Percentiles rank a stretch among this genome's conserved stretches.
Evolutionary conservation across 2,113 vertebrate genomes (phyloP).

Genomic region (Dipodomys merriami): DNA sequence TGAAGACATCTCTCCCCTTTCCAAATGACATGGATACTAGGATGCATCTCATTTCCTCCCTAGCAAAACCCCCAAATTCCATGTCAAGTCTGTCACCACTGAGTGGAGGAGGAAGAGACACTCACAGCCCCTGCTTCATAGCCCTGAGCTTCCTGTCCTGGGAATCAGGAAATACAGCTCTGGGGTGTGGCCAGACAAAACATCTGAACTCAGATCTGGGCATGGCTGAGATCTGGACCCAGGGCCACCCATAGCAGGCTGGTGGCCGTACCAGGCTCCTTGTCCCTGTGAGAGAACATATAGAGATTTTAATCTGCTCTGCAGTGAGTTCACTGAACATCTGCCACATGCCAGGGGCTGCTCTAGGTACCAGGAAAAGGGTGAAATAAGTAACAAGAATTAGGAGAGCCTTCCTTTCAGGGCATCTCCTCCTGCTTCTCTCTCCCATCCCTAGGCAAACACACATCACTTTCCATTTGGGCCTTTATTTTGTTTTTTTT

Average conservation of each 20-base stretch:
- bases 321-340: neutral
- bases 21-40: neutral
- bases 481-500: neutral
- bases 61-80: neutral
- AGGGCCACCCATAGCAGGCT: neutral
- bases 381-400: neutral
- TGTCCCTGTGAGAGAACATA: neutral
- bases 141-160: conserved; percentile 57
- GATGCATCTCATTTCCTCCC: conserved; percentile 29
- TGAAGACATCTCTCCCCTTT: neutral
- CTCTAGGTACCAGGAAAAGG: neutral
- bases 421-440: neutral
- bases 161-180: conserved; percentile 63
- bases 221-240: neutral
- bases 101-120: neutral
- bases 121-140: neutral
- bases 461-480: rapidly evolving
- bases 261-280: rapidly evolving
- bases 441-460: neutral
- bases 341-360: neutral
- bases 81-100: neutral
- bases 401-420: neutral
- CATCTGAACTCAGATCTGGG: conserved; percentile 50
- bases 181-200: conserved; percentile 45
- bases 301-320: neutral